These are phyloP conservation scores for Labia minor DNA, from an alignment of 2,888 invertebrate genomes.

Conservation along the genomic window DNA sequence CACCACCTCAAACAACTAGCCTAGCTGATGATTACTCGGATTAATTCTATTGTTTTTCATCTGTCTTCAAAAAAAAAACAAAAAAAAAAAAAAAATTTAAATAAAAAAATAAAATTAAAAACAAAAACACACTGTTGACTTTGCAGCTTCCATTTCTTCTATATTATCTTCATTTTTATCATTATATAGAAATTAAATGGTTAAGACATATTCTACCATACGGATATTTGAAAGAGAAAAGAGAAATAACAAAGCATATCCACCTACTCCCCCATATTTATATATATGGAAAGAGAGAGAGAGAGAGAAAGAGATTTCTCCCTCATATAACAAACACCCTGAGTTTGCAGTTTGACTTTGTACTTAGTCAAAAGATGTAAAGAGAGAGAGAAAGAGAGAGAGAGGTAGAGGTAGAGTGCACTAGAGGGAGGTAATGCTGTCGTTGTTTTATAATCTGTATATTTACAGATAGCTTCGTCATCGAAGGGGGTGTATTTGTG, in stretches of 20 bases:
- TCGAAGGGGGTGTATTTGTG: conserved; percentile 13
- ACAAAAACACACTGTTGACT: background rate
- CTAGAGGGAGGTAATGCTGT: background rate
- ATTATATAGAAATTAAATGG: background rate
- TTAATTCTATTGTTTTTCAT: background rate
- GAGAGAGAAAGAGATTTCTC: too few species aligned
- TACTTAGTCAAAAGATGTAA: background rate
- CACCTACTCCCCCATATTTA: too few species aligned
- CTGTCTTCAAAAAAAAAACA: background rate
- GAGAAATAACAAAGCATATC: background rate
- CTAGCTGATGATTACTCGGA: background rate
- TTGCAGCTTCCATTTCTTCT: background rate
- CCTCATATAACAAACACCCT: conserved; percentile 2
- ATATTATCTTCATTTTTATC: background rate
- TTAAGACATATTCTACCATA: background rate
- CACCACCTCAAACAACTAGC: background rate
- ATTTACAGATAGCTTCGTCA: conserved; percentile 13
- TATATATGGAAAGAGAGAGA: too few species aligned
- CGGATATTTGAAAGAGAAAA: background rate
- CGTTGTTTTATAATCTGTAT: conserved; percentile 8
- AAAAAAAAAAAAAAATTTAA: too few species aligned
- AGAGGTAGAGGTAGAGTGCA: background rate
- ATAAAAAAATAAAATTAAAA: too few species aligned
- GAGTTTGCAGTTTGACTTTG: background rate
- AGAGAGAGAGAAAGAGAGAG: background rate